Evolutionary conservation across 2,888 invertebrate species (phyloP).

Genomic region (Lasioglossum morio): DNA sequence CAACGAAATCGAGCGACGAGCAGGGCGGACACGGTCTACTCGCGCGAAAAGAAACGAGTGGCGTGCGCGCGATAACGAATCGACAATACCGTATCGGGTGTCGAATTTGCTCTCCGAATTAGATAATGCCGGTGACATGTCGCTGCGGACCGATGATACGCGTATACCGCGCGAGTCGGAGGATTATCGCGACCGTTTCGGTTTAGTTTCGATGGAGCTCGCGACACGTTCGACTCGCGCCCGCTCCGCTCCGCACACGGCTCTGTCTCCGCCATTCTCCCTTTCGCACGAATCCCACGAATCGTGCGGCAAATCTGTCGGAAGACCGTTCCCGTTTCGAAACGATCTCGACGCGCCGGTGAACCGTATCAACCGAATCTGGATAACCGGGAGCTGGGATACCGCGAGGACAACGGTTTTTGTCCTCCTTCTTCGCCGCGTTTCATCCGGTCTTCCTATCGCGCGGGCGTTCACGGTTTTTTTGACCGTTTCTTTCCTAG

Average conservation of each 20-base stretch:
- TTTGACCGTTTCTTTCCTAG: slow-evolving; percentile 46
- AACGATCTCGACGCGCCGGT: background rate
- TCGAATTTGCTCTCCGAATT: slow-evolving; percentile 56
- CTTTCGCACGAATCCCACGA: background rate
- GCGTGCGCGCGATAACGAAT: slow-evolving; percentile 46
- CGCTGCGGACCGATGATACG: slow-evolving; percentile 56
- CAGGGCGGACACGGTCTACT: background rate
- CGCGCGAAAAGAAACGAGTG: slow-evolving; percentile 27
- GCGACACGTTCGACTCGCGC: slow-evolving; percentile 31
- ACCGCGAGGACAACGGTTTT: slow-evolving; percentile 3
- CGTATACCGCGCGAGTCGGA: slow-evolving; percentile 39
- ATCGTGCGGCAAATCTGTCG: slow-evolving; percentile 5
- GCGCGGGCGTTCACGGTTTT: background rate
- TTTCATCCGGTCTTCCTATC: background rate
- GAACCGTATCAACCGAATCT: background rate
- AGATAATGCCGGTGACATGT: slow-evolving; percentile 57
- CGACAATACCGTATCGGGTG: slow-evolving; percentile 39
- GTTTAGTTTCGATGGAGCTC: slow-evolving; percentile 49
- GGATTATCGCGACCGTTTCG: slow-evolving; percentile 58
- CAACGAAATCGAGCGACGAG: background rate
- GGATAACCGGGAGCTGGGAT: background rate
- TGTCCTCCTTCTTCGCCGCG: background rate
- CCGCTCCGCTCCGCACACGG: background rate
- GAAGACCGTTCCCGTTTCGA: slow-evolving; percentile 9
- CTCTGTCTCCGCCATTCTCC: background rate